Conservation (phyloP, 2,797 vertebrate genomes). For the Dallia pectoralis region DNA sequence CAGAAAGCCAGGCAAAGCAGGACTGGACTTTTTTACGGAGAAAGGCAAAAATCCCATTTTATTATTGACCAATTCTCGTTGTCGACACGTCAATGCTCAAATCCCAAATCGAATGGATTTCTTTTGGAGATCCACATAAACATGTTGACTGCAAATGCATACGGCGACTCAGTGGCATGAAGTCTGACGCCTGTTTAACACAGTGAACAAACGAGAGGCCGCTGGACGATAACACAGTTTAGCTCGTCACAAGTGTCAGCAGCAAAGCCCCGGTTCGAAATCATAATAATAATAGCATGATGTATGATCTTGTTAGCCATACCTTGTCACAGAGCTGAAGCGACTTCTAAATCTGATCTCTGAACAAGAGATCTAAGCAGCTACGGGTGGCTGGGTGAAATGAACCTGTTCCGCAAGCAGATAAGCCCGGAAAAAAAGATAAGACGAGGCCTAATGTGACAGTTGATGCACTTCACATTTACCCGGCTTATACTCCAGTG, state of each 20-base stretch:
- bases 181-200: neutral
- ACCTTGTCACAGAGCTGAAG: slow-evolving; percentile 35
- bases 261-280: slow-evolving; percentile 17
- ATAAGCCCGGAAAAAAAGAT: slow-evolving; percentile 56
- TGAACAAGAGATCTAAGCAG: slow-evolving; percentile 23
- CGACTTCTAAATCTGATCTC: slow-evolving; percentile 52
- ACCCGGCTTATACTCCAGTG: slow-evolving; percentile 69
- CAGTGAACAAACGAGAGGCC: slow-evolving; percentile 16
- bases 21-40: slow-evolving; percentile 22
- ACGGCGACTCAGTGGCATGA: neutral
- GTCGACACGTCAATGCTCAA: neutral
- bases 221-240: slow-evolving; percentile 35
- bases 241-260: slow-evolving; percentile 31
- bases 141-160: slow-evolving; percentile 9
- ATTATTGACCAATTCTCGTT: neutral
- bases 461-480: slow-evolving; percentile 74
- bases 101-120: neutral
- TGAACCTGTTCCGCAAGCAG: slow-evolving; percentile 32
- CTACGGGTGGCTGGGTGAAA: slow-evolving; percentile 18
- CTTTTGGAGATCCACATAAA: neutral
- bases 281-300: slow-evolving; percentile 24
- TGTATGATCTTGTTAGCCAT: slow-evolving; percentile 36
- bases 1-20: neutral
- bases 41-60: neutral
- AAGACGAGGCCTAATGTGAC: slow-evolving; percentile 55